These are phyloP conservation scores for Laterallus jamaicensis DNA, from an alignment of 2,113 vertebrate genomes.

Conservation along the genomic window DNA sequence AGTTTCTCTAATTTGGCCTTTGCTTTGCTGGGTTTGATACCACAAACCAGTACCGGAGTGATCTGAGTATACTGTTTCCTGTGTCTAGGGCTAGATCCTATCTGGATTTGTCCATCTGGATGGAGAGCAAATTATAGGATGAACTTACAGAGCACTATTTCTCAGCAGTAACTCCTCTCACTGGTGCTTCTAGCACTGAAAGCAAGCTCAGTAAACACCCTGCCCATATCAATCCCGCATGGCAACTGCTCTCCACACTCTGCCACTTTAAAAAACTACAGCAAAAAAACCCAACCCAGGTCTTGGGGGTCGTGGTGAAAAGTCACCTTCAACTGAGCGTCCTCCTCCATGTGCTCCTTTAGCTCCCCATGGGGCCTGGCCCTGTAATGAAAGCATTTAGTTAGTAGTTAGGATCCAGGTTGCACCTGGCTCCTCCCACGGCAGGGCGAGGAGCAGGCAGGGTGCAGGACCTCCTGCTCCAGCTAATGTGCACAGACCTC, in stretches of 20 bases:
- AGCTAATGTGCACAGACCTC: fast-evolving
- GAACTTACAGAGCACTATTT: not conserved
- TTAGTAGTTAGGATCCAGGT: fast-evolving
- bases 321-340: not conserved
- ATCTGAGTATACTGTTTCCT: too few species aligned
- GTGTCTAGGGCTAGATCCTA: not conserved
- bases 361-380: not conserved
- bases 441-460: fast-evolving
- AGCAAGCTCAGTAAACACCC: fast-evolving
- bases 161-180: not conserved
- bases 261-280: too few species aligned
- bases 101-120: not conserved
- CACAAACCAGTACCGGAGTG: not conserved
- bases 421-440: not conserved
- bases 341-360: not conserved
- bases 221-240: fast-evolving
- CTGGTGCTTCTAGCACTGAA: not conserved
- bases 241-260: too few species aligned
- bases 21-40: not conserved
- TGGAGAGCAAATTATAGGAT: not conserved
- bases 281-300: not conserved
- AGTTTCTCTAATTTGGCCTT: not conserved
- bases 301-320: too few species aligned
- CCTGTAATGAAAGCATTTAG: not conserved
- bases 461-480: not conserved